Base-by-base conservation (phyloP, 2,113 vertebrate species). In the Eurystomus gularis region DNA sequence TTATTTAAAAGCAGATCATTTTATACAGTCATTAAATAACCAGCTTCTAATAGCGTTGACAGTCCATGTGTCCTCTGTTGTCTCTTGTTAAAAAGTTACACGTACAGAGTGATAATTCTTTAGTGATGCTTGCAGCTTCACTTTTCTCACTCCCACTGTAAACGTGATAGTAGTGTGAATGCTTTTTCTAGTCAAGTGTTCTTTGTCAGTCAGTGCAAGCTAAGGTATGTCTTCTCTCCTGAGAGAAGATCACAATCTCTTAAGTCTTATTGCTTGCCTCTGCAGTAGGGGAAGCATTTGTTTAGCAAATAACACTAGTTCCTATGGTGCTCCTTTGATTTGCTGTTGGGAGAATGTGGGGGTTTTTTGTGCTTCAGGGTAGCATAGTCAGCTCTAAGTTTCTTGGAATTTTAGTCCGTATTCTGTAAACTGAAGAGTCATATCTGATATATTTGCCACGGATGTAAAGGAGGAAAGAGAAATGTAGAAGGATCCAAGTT, bases 61-160 rank as follows among this genome's bases (percentile, higher is more conserved):
- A n/a, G n/a, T 40, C 28, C 6, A 1, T 9, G 37, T 69, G 31
- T 72, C 71, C 66, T 88, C 12, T 66, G 49, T 58, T 17, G 20
- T 10, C 7, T 58, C 42, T 18, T 70, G 60, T 70, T 86, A 82
- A 81, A 70, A 85, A 84, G 55, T 78, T 68, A 62, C 8, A 20
- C 10, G 0, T 54, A 12, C 8, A 7, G 35, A 33, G 21, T 23
- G 51, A 15, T 71, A 80, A 49, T 35, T 76, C 70, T 93, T 90
- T 58, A 88, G 70, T 51, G 51, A 60, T n/a, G 18, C 49, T 96
- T 79, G 69, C 81, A 77, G 87, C 75, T 49, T 92, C 75, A 40
- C 92, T 92, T 96, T 88, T 96, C 95, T 96, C 52, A 39, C 39
- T 95, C 37, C 64, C 88, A 64, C 88, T 96, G 76, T 94, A 97